Evolutionary conservation across 2,797 vertebrate species (phyloP), one percentile per base, ranked within the genome.

Genomic region (Scyliorhinus canicula): DNA sequence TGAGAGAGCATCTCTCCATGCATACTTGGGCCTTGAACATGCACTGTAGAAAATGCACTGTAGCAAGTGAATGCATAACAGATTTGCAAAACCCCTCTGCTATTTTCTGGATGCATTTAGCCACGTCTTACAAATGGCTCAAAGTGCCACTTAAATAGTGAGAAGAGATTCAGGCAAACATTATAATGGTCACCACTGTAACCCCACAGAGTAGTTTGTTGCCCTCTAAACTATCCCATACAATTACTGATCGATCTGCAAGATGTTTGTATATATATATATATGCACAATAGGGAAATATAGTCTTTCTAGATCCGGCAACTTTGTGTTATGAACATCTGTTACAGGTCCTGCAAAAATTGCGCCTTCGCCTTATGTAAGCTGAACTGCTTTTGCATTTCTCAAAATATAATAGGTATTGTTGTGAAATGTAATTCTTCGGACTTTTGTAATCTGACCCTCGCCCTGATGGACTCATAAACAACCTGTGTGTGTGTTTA

Each of bases 221-320:
- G 31, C 28, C 65, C 67, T 55, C 47, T 52, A 31, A 94, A 6
- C 67, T 52, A 71, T 31, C 93, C 28, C 47, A 52, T 52, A 31
- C 67, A 74, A 52, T 93, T 69, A 93, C 12, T 31, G 28, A 52
- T n/a, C 28, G 31, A 94, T 52, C 47, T 94, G 67, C 52, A 94
- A 94, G 31, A 74, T 94, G 74, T 74, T 50, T 94, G 93, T 94
- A 94, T 71, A 93, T 93, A 94, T 94, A 67, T 94, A 94, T 71
- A 93, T 93, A 94, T 74, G 28, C 67, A 74, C 57, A 63, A 31
- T 74, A 94, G 93, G 55, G 47, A 44, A 82, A 50, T 93, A 57
- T 50, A 69, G 67, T 55, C 67, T 94, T 94, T 94, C 28, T 44
- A 74, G 55, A 71, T 94, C 47, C 52, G 44, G 44, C 44, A 71